phyloP scores from a whole-genome alignment of 1,140 invertebrate species.

The Himalopsyche phryganea region DNA sequence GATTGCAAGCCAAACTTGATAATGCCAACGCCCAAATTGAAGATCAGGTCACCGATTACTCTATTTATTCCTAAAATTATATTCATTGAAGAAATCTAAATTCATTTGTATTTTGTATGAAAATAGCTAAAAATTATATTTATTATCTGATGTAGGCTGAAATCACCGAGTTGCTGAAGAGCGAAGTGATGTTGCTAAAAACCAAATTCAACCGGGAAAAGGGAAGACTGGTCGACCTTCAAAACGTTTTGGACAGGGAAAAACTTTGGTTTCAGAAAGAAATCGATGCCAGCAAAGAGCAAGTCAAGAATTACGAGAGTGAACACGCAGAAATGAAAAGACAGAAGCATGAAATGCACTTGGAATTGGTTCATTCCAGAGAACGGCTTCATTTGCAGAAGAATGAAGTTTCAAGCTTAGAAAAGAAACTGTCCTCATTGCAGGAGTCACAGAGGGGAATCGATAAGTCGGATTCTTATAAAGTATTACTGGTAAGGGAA shows the following conservation, averaged over 20 bases:
- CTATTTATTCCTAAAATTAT: too few relatives aligned
- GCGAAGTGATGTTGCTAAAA: slow-evolving; percentile 50
- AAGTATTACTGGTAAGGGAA: slow-evolving; percentile 22
- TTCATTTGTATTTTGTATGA: too few relatives aligned
- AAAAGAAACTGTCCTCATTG: slow-evolving; percentile 19
- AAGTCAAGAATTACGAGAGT: slow-evolving; percentile 51
- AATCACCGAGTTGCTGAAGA: slow-evolving; percentile 45
- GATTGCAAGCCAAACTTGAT: slow-evolving; percentile 16
- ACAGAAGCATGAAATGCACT: slow-evolving; percentile 50
- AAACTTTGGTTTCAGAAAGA: slow-evolving; percentile 53
- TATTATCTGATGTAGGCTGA: slow-evolving; percentile 37
- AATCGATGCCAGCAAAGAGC: slow-evolving; percentile 51
- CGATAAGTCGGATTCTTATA: slow-evolving; percentile 23
- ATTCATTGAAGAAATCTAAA: too few relatives aligned
- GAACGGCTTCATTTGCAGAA: slow-evolving; percentile 42
- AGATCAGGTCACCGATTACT: slow-evolving; percentile 29
- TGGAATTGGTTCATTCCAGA: slow-evolving; percentile 47
- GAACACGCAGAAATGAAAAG: slow-evolving; percentile 52
- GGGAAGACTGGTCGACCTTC: slow-evolving; percentile 44
- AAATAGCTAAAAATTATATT: too few relatives aligned
- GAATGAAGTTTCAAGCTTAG: slow-evolving; percentile 30
- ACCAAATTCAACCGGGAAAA: slow-evolving; percentile 52
- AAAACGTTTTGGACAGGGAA: slow-evolving; percentile 45
- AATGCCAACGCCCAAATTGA: slow-evolving; percentile 16
- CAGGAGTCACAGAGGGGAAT: slow-evolving; percentile 15